phyloP scores from a whole-genome alignment of 1,140 invertebrate genomes.

The Polyergus mexicanus region DNA sequence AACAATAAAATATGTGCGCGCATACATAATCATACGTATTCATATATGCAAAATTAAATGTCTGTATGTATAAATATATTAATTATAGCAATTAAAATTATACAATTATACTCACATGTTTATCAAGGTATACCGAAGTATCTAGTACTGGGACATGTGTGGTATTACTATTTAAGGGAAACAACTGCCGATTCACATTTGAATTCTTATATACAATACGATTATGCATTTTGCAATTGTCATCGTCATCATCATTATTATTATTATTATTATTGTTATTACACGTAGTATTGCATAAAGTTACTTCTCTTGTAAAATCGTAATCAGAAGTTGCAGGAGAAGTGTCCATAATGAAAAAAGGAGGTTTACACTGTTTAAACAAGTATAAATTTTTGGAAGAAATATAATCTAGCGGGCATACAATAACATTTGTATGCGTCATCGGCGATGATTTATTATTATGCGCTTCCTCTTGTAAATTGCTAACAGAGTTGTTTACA shows the following conservation, averaged over 20 bases:
- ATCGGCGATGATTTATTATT: background rate
- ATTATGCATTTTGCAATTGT: slow-evolving; percentile 7
- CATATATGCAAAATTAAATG: background rate
- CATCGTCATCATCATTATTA: slow-evolving; percentile 28
- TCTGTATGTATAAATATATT: too few species aligned
- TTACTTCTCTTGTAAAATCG: background rate
- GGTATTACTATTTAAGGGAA: slow-evolving; percentile 79
- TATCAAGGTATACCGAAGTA: slow-evolving; percentile 75
- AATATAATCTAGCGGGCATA: slow-evolving; percentile 77
- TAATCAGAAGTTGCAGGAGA: background rate
- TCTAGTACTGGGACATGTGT: slow-evolving; percentile 74
- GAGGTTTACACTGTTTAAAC: slow-evolving; percentile 9
- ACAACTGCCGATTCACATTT: slow-evolving; percentile 80
- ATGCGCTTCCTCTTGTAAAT: background rate
- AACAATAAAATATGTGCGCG: too few species aligned
- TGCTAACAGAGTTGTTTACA: slow-evolving; percentile 19
- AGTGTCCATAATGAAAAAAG: background rate
- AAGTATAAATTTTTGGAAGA: background rate
- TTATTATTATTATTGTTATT: slow-evolving; percentile 37
- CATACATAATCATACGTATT: too few species aligned
- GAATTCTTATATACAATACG: slow-evolving; percentile 65
- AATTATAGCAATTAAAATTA: slow-evolving; percentile 36
- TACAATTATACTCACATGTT: slow-evolving; percentile 79
- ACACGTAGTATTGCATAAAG: background rate
- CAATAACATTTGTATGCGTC: slow-evolving; percentile 11